Conservation (phyloP, 2,797 vertebrate genomes). For the Rhinophrynus dorsalis region DNA sequence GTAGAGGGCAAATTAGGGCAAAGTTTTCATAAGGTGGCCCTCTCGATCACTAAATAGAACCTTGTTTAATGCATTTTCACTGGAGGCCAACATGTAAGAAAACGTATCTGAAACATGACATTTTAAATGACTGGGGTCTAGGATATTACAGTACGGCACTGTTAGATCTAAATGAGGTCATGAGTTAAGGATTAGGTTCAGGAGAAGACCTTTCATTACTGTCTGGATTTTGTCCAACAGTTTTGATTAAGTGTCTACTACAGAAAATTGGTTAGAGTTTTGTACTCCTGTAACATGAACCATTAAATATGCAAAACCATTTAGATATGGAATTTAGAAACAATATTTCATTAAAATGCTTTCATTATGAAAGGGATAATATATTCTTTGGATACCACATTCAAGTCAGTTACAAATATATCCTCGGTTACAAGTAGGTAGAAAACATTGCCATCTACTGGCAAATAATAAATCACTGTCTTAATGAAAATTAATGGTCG, state of each 20-base stretch:
- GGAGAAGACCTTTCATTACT: slow-evolving; percentile 35
- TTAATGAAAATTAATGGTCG: too few species aligned
- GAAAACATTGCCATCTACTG: slow-evolving; percentile 20
- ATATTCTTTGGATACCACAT: too few species aligned
- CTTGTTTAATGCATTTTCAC: slow-evolving; percentile 15
- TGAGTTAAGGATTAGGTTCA: slow-evolving; percentile 1
- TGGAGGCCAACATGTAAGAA: slow-evolving; percentile 10
- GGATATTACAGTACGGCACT: slow-evolving; percentile 19
- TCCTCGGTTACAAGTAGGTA: background rate
- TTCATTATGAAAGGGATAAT: background rate
- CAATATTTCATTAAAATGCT: background rate
- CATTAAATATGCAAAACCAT: background rate
- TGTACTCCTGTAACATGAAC: slow-evolving; percentile 15
- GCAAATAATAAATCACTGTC: background rate
- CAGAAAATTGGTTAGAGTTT: slow-evolving; percentile 7
- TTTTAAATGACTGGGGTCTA: slow-evolving; percentile 23
- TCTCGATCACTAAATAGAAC: slow-evolving; percentile 32
- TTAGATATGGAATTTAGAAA: too few species aligned
- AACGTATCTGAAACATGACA: slow-evolving; percentile 25
- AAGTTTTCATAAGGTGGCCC: slow-evolving; percentile 26
- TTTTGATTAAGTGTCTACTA: slow-evolving; percentile 4
- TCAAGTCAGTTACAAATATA: too few species aligned
- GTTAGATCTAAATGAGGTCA: slow-evolving; percentile 40
- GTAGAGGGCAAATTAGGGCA: slow-evolving; percentile 40
- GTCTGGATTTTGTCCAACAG: slow-evolving; percentile 14